These are phyloP conservation scores for Pelagia noctiluca DNA, from an alignment of 30 jellyfish, hydroid and myxozoan species.

Conservation along the genomic window DNA sequence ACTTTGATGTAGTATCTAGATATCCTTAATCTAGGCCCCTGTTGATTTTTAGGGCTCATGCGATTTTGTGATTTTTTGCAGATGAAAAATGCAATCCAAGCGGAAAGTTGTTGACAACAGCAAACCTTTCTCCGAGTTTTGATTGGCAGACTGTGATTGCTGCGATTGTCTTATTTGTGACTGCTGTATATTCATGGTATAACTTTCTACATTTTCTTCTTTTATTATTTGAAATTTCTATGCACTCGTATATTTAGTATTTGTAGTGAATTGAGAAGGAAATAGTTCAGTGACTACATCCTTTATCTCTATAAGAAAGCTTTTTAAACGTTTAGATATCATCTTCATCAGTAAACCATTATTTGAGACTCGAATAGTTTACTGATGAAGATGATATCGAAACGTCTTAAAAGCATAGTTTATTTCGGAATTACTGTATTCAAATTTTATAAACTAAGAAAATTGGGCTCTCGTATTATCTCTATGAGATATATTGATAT, in stretches of 20 bases:
- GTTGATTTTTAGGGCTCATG: background rate
- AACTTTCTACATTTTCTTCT: background rate
- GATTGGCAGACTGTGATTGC: constrained; percentile 86
- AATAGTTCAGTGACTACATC: too few species aligned
- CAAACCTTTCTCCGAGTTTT: constrained; percentile 75
- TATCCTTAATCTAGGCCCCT: background rate
- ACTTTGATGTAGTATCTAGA: background rate
- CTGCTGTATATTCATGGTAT: constrained; percentile 93
- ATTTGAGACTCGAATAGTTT: too few species aligned
- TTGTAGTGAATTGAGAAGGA: too few species aligned
- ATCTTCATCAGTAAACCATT: too few species aligned
- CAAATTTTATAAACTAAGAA: too few species aligned
- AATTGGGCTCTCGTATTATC: too few species aligned
- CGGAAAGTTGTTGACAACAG: constrained; percentile 59
- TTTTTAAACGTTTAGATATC: too few species aligned
- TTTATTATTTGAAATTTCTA: background rate
- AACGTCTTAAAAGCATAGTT: too few species aligned
- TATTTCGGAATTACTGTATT: too few species aligned
- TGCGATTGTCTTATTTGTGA: constrained; percentile 76
- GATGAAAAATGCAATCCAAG: constrained; percentile 87
- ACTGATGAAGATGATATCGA: too few species aligned
- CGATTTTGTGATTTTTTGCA: background rate
- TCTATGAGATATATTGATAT: too few species aligned
- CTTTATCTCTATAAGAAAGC: too few species aligned
- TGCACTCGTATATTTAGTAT: constrained; percentile 7